Conservation (phyloP, 30 jellyfish, hydroid and myxozoan species). For the Pseudorhiza aurosa region DNA sequence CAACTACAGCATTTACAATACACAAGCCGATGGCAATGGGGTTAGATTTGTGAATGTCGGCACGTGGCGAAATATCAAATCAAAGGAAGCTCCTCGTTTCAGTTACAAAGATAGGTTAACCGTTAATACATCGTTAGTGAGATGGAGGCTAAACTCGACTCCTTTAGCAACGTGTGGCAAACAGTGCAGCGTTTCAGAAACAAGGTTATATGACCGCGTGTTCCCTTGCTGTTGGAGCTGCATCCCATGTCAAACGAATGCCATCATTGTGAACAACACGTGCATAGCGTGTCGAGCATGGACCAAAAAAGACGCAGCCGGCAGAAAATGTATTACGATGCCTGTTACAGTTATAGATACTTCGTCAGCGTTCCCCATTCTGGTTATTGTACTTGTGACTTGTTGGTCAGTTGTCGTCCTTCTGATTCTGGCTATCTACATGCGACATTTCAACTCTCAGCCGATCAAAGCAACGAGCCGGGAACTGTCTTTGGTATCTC, state of each 20-base stretch:
- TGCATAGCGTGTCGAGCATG: conserved; percentile 17
- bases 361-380: not conserved
- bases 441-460: conserved; percentile 18
- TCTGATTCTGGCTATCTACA: not conserved
- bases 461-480: conserved; percentile 53
- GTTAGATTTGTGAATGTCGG: conserved; percentile 15
- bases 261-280: conserved; percentile 32
- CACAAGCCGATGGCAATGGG: not conserved
- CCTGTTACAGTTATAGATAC: not conserved
- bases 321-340: conserved; percentile 8
- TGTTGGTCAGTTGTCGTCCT: not conserved
- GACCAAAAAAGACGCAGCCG: not conserved
- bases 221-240: conserved; percentile 60
- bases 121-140: not conserved
- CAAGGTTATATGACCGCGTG: not conserved
- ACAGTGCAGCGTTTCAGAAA: conserved; percentile 14
- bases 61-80: conserved; percentile 4
- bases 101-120: not conserved
- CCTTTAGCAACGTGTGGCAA: conserved; percentile 26
- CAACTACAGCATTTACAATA: conserved; percentile 33
- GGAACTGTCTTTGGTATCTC: conserved; percentile 40
- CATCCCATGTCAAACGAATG: conserved; percentile 11
- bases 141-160: conserved; percentile 18
- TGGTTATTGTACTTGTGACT: not conserved
- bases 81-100: not conserved